Evolutionary conservation across 2,113 vertebrate species (phyloP), one percentile per base, ranked within the genome.

Genomic region (Aramus guarauna): DNA sequence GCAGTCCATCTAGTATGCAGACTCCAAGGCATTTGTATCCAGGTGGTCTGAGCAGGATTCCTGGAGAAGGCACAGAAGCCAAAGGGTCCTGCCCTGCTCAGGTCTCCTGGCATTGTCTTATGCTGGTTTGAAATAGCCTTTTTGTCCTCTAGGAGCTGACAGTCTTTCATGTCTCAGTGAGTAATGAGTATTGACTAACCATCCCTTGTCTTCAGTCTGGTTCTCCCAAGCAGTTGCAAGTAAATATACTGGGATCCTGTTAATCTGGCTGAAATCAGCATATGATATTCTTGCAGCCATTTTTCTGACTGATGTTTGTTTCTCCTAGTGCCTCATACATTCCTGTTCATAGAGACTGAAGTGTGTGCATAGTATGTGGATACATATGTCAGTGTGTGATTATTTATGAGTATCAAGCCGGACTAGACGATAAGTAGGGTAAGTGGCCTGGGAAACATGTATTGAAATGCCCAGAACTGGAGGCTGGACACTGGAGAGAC

Each of bases 321-420:
- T 30, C 15, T 55, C 12, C 22, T 41, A 7, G 9, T 55, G n/a
- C 4, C 32, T 55, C 5, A 15, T 47, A 18, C 2, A 7, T 60
- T 83, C 4, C 19, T 73, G 4, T 50, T 91, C 69, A 74, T 37
- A 80, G 37, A 74, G 8, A 21, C 24, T 67, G 27, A 39, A 45
- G 8, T 21, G 7, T 21, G 7, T 36, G 26, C n/a, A 23, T 17
- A 48, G 7, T 24, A 12, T 71, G 34, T 17, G 5, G 15, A 32
- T 63, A 72, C 0, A 0, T 47, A 17, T 23, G 6, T 12, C 48
- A 17, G 3, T 36, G 17, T 48, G 32, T 36, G 32, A 19, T 67
- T 60, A 27, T 41, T 88, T 0, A 0, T 63, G 29, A 78, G 39
- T 13, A 59, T 50, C 20, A 53, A 72, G 21, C 5, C 2, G 1